A percentile compares a stretch with the other conserved stretches of the same genome.
Conservation (phyloP, 2,888 invertebrate species). For the Eupithecia subumbrata region DNA sequence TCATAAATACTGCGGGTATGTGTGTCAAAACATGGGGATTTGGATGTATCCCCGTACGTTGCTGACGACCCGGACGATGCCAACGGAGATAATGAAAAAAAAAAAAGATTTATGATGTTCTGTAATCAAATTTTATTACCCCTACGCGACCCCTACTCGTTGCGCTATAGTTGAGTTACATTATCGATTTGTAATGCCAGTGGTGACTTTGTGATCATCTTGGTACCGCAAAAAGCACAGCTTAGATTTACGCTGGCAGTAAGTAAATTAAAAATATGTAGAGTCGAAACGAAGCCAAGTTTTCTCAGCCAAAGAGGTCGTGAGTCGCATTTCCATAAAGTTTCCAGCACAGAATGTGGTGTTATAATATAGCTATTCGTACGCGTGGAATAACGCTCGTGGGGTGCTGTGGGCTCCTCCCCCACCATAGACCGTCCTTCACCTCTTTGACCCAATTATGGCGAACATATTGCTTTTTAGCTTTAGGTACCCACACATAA, state of each 20-base stretch:
- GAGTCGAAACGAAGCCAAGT: conserved; percentile 66
- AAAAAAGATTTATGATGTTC: conserved; percentile 81
- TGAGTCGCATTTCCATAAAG: conserved; percentile 74
- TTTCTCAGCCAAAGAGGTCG: conserved; percentile 75
- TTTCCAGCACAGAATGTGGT: conserved; percentile 71
- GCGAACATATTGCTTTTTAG: conserved; percentile 54
- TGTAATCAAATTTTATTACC: conserved; percentile 82
- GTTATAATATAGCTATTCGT: conserved; percentile 73
- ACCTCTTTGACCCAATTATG: conserved; percentile 77
- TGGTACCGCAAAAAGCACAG: conserved; percentile 28
- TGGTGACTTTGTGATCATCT: conserved; percentile 45
- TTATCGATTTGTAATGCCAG: conserved; percentile 60
- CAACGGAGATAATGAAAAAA: conserved; percentile 79
- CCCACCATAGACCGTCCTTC: conserved; percentile 65
- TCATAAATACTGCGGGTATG: conserved; percentile 78
- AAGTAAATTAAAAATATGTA: conserved; percentile 48
- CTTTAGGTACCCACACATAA: conserved; percentile 33
- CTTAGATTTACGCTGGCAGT: conserved; percentile 37
- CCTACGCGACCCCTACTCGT: conserved; percentile 66
- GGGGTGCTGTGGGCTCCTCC: conserved; percentile 51
- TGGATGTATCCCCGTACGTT: conserved; percentile 63
- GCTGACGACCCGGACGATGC: conserved; percentile 62
- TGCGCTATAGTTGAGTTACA: conserved; percentile 59
- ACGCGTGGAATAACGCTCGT: conserved; percentile 67
- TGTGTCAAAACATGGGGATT: conserved; percentile 83